These are phyloP conservation scores for Eueides isabella DNA, from an alignment of 1,140 invertebrate species.

Conservation along the genomic window DNA sequence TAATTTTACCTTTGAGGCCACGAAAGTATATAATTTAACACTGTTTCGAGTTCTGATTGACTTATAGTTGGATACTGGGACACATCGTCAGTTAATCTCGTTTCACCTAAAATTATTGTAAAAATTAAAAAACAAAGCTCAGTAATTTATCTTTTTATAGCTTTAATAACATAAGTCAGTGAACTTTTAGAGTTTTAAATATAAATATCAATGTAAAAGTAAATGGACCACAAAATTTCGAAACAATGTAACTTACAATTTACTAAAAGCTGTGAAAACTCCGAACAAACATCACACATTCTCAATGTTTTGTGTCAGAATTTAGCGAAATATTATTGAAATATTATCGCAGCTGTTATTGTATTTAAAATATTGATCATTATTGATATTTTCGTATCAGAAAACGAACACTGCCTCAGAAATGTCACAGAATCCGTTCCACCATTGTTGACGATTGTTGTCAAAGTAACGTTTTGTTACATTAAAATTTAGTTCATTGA, in stretches of 20 bases:
- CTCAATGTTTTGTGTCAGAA: constrained; percentile 71
- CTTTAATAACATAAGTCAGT: neutral
- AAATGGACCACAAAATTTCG: constrained; percentile 64
- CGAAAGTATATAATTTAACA: constrained; percentile 86
- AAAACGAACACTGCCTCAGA: constrained; percentile 76
- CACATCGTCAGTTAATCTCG: constrained; percentile 84
- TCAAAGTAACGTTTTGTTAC: constrained; percentile 72
- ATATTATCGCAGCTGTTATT: constrained; percentile 70
- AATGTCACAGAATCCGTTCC: constrained; percentile 77
- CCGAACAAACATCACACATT: constrained; percentile 91
- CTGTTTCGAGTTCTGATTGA: constrained; percentile 86
- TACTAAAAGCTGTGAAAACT: constrained; percentile 89
- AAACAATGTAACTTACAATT: constrained; percentile 87
- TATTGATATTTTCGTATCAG: constrained; percentile 79
- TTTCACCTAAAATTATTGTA: constrained; percentile 80
- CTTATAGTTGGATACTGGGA: constrained; percentile 84
- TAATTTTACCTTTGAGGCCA: constrained; percentile 86
- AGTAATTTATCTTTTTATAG: neutral
- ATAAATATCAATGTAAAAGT: constrained; percentile 46
- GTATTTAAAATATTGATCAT: constrained; percentile 73
- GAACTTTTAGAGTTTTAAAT: constrained; percentile 23
- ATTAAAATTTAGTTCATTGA: neutral
- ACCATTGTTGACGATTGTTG: constrained; percentile 81
- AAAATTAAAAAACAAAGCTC: neutral
- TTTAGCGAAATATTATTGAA: constrained; percentile 74